A percentile compares a stretch with the other conserved stretches of the same genome.
Evolutionary conservation across 1,140 invertebrate genomes (phyloP).

Genomic region (Brachionus calyciflorus): DNA sequence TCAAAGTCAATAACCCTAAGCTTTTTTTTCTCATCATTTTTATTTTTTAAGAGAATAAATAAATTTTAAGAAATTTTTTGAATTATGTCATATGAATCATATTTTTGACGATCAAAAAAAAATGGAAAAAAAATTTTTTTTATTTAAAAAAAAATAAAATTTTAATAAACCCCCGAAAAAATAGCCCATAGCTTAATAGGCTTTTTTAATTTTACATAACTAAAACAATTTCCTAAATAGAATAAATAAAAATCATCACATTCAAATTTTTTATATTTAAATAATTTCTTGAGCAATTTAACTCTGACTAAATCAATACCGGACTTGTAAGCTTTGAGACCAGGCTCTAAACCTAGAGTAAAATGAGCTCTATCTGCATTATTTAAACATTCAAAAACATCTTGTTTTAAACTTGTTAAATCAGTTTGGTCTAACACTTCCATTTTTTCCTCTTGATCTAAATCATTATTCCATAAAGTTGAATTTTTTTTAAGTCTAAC

Average conservation of each 20-base stretch:
- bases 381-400: neutral
- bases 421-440: neutral
- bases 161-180: conserved; percentile 18
- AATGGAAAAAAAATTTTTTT: conserved; percentile 9
- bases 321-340: neutral
- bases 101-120: neutral
- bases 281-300: neutral
- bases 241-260: neutral
- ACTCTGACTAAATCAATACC: conserved; percentile 15
- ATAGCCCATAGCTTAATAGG: neutral
- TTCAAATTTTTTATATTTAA: neutral
- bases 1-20: no score
- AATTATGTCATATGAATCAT: no score
- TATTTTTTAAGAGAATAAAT: neutral
- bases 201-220: conserved; percentile 35
- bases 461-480: conserved; percentile 33
- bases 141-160: neutral
- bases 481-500: neutral
- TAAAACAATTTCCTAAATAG: conserved; percentile 21
- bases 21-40: neutral
- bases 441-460: neutral
- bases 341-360: neutral
- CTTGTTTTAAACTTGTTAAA: neutral
- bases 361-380: conserved; percentile 2
- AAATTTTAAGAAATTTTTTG: neutral